Conservation (phyloP, 2,113 vertebrate genomes). For the Chaenocephalus aceratus region DNA sequence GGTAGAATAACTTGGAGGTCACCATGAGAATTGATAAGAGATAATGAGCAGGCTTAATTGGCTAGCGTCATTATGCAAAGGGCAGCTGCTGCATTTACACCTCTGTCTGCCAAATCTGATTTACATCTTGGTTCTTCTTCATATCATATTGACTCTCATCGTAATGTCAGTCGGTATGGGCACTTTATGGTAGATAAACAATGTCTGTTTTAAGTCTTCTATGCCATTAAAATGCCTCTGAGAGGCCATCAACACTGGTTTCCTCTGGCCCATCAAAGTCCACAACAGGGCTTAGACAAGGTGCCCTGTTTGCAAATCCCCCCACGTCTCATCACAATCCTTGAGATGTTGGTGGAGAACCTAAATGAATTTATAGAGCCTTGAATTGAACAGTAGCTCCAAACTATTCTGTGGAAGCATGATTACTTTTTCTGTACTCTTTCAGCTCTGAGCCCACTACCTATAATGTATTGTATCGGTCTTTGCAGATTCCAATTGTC, state of each 20-base stretch:
- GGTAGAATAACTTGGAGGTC: slow-evolving; percentile 17
- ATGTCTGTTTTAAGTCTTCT: slow-evolving; percentile 11
- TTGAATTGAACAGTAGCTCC: slow-evolving; percentile 72
- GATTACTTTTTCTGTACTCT: slow-evolving; percentile 81
- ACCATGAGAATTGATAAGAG: slow-evolving; percentile 42
- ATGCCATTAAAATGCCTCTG: slow-evolving; percentile 25
- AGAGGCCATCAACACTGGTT: slow-evolving; percentile 46
- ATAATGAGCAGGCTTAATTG: slow-evolving; percentile 43
- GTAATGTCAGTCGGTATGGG: background rate
- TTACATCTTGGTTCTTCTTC: background rate
- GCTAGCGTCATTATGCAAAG: slow-evolving; percentile 23
- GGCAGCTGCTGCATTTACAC: background rate
- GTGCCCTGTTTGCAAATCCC: slow-evolving; percentile 45
- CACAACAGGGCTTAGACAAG: slow-evolving; percentile 37
- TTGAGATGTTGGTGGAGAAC: slow-evolving; percentile 57
- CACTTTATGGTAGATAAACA: slow-evolving; percentile 11
- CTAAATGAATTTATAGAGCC: slow-evolving; percentile 72
- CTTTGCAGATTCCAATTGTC: slow-evolving; percentile 84
- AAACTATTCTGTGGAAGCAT: slow-evolving; percentile 70
- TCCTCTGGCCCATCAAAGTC: slow-evolving; percentile 43
- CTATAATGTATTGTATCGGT: slow-evolving; percentile 80
- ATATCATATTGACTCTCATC: slow-evolving; percentile 5
- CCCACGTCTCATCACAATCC: slow-evolving; percentile 61
- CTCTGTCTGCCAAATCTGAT: slow-evolving; percentile 21
- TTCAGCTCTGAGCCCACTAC: slow-evolving; percentile 73